phyloP scores from a whole-genome alignment of 2,797 vertebrate genomes.

The Gallinago stenura region DNA sequence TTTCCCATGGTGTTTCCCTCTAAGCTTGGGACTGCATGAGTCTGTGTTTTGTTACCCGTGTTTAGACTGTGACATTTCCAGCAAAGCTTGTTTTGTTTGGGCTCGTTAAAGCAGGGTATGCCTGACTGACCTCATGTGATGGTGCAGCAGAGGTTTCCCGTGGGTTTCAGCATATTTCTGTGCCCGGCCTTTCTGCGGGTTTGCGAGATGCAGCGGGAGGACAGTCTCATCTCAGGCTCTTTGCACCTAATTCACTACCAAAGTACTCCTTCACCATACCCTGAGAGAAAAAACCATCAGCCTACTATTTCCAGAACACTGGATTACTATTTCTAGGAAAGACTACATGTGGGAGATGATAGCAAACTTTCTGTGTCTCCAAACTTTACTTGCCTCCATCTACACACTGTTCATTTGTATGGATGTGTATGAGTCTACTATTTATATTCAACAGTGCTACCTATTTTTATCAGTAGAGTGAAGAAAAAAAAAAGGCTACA shows the following conservation, averaged over 20 bases:
- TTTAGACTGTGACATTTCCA: conserved; percentile 66
- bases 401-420: background rate
- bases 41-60: conserved; percentile 55
- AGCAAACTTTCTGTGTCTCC: background rate
- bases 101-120: conserved; percentile 18
- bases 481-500: background rate
- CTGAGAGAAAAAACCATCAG: background rate
- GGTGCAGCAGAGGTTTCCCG: conserved; percentile 26
- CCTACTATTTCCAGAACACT: background rate
- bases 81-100: conserved; percentile 64
- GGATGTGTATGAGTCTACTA: background rate
- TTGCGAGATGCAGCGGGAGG: rapidly evolving
- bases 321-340: conserved; percentile 6
- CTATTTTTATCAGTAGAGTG: background rate
- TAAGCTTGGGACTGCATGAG: conserved; percentile 2
- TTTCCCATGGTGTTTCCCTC: conserved; percentile 50
- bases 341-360: background rate
- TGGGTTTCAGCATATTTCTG: conserved; percentile 34
- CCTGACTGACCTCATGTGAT: conserved; percentile 42
- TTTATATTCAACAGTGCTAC: background rate
- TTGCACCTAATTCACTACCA: background rate
- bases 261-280: background rate
- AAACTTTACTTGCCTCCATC: background rate
- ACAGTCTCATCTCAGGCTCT: background rate
- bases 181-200: background rate